A percentile compares a stretch with the other conserved stretches of the same genome.
Evolutionary conservation across 2,888 invertebrate species (phyloP).

Genomic region (Catocala sponsa): DNA sequence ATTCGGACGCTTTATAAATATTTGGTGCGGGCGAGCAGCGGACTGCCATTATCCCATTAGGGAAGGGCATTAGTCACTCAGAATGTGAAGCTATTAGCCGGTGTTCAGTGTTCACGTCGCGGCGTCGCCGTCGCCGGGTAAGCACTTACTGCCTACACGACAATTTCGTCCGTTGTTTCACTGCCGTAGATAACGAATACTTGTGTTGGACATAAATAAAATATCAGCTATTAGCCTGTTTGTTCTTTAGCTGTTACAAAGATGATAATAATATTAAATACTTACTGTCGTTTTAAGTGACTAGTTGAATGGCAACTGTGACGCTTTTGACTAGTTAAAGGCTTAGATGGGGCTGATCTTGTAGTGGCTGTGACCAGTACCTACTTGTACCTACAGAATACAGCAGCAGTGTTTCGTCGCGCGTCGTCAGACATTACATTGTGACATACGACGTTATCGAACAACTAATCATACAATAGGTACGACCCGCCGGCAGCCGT

Average conservation of each 20-base stretch:
- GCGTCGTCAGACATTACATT: too few species aligned
- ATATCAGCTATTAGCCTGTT: too few species aligned
- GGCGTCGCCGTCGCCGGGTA: conserved; percentile 30
- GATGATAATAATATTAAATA: too few species aligned
- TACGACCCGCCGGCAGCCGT: not conserved
- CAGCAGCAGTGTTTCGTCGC: too few species aligned
- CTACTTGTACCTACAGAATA: too few species aligned
- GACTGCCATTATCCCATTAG: conserved; percentile 84
- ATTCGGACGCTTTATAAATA: conserved; percentile 84
- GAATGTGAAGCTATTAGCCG: conserved; percentile 78
- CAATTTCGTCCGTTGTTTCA: conserved; percentile 25
- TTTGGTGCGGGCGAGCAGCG: conserved; percentile 71
- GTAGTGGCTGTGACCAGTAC: not conserved
- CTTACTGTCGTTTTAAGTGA: too few species aligned
- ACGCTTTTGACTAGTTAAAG: not conserved
- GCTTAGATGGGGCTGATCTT: not conserved
- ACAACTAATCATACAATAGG: conserved; percentile 1
- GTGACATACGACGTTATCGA: not conserved
- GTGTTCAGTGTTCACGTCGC: conserved; percentile 43
- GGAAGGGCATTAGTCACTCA: conserved; percentile 82
- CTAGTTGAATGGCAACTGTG: too few species aligned
- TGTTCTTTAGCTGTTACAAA: not conserved
- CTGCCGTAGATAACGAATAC: conserved; percentile 26
- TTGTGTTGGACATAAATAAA: too few species aligned
- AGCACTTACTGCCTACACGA: conserved; percentile 36